Percentiles rank a stretch among this genome's conserved stretches.
Evolutionary conservation across 2,888 invertebrate species (phyloP).

Genomic region (Hemistola chrysoprasaria): DNA sequence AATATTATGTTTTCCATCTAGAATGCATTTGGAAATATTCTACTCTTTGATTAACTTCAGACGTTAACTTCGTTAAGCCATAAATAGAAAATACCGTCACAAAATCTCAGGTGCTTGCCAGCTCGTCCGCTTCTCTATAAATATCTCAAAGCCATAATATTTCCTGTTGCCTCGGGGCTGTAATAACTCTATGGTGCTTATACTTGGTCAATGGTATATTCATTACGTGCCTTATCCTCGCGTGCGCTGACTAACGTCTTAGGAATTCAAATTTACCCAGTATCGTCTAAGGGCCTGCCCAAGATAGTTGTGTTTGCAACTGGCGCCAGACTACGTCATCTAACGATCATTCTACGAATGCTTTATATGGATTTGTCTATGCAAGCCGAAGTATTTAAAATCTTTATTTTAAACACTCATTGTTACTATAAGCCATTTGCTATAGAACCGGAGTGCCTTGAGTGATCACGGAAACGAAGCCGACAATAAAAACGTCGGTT

Average conservation of each 20-base stretch:
- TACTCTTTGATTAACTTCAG: neutral
- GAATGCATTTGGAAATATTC: neutral
- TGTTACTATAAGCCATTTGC: constrained; percentile 33
- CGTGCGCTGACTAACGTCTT: constrained; percentile 46
- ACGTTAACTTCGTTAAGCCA: neutral
- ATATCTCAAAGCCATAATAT: constrained; percentile 26
- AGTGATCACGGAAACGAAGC: constrained; percentile 46
- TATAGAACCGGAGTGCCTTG: constrained; percentile 51
- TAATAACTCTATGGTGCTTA: constrained; percentile 25
- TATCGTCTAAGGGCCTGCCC: constrained; percentile 38
- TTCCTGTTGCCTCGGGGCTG: constrained; percentile 26
- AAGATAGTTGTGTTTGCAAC: constrained; percentile 34
- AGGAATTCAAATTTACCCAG: constrained; percentile 43
- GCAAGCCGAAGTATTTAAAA: constrained; percentile 17
- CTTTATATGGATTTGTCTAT: constrained; percentile 23
- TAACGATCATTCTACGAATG: constrained; percentile 21
- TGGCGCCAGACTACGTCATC: constrained; percentile 47
- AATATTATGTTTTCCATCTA: too few species aligned
- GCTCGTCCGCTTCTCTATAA: constrained; percentile 23
- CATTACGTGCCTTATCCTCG: constrained; percentile 47
- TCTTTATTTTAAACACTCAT: constrained; percentile 7
- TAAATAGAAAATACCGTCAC: constrained; percentile 21
- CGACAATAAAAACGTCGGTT: constrained; percentile 32
- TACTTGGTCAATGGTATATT: constrained; percentile 31
- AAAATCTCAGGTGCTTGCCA: constrained; percentile 19